Percentiles rank a stretch among this genome's conserved stretches.
These are phyloP conservation scores for Carassius auratus DNA, from an alignment of 2,113 vertebrate genomes.

Conservation along the genomic window DNA sequence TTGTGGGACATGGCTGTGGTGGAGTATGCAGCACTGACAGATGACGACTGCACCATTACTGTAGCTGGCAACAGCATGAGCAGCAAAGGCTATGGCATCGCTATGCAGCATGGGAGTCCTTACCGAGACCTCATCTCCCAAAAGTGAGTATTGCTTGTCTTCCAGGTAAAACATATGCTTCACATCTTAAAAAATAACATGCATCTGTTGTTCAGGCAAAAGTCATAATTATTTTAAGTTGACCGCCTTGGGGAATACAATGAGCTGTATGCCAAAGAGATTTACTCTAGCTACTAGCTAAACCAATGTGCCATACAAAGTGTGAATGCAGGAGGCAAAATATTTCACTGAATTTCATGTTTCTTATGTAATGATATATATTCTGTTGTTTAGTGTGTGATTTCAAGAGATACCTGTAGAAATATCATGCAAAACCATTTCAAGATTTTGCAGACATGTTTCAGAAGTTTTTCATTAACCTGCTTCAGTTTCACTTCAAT, in stretches of 20 bases:
- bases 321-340: background rate
- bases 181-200: background rate
- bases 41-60: constrained; percentile 92
- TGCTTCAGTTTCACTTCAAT: background rate
- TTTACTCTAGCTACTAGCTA: background rate
- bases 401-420: background rate
- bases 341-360: background rate
- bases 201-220: background rate
- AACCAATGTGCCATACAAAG: background rate
- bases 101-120: constrained; percentile 97
- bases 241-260: background rate
- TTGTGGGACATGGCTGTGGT: constrained; percentile 97
- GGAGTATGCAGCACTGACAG: constrained; percentile 93
- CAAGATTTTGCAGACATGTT: background rate
- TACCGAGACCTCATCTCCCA: constrained; percentile 98
- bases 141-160: constrained; percentile 75
- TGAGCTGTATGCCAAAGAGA: background rate
- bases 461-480: background rate
- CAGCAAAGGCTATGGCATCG: constrained; percentile 97
- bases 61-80: constrained; percentile 91
- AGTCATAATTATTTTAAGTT: background rate
- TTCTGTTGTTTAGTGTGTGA: background rate
- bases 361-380: background rate
- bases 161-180: background rate
- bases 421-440: background rate